Conservation (phyloP, 2,113 vertebrate species). For the Thalassarche chlororhynchos region DNA sequence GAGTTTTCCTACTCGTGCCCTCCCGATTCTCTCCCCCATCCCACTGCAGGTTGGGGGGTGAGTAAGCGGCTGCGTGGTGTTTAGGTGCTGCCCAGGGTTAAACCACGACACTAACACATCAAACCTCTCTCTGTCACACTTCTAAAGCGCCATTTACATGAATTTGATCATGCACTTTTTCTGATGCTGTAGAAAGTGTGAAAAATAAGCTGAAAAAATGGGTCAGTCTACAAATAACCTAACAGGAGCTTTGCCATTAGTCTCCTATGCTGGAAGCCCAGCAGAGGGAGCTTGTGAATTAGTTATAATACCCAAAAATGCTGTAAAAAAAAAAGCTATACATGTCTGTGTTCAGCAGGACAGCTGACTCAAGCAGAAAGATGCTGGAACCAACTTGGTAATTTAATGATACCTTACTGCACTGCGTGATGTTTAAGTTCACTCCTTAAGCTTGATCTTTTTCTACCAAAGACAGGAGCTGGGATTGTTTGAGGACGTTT, state of each 20-base stretch:
- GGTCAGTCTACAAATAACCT: not conserved
- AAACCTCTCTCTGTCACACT: not conserved
- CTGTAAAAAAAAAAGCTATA: not conserved
- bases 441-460: not conserved
- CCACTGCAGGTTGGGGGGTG: no score
- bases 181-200: not conserved
- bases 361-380: not conserved
- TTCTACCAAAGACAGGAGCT: not conserved
- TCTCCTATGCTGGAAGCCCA: constrained; percentile 9
- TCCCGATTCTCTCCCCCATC: no score
- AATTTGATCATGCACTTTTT: not conserved
- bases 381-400: not conserved
- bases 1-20: no score
- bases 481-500: not conserved
- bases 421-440: not conserved
- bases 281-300: constrained; percentile 73
- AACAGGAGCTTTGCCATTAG: not conserved
- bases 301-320: not conserved
- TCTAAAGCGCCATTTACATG: not conserved
- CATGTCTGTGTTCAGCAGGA: not conserved
- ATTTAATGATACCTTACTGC: not conserved
- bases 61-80: no score
- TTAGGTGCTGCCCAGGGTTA: no score
- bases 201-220: not conserved
- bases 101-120: not conserved